Conservation (phyloP, 2,797 vertebrate species). For the Acipenser ruthenus region DNA sequence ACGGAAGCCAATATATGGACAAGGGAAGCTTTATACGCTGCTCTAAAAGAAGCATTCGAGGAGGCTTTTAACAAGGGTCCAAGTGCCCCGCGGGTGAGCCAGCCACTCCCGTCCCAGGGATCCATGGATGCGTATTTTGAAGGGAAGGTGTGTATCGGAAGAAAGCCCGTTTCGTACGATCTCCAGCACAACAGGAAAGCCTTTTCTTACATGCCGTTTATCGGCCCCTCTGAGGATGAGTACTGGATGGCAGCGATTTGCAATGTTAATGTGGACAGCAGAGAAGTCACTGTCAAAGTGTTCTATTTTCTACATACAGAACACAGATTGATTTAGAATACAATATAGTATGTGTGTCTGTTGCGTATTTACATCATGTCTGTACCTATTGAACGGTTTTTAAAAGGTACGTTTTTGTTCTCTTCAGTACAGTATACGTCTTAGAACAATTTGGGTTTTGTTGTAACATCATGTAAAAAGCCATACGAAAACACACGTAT, state of each 20-base stretch:
- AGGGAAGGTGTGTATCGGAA: conserved; percentile 6
- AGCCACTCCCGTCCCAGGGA: conserved; percentile 4
- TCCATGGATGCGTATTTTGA: conserved; percentile 12
- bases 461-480: too few relatives aligned
- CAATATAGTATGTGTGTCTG: neutral
- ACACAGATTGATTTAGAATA: conserved; percentile 5
- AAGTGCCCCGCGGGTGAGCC: conserved; percentile 2
- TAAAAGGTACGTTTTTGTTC: too few relatives aligned
- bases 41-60: neutral
- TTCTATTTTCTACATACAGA: conserved; percentile 10
- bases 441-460: too few relatives aligned
- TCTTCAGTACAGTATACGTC: too few relatives aligned
- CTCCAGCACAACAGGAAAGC: too few relatives aligned
- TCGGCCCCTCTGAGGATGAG: too few relatives aligned
- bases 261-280: conserved; percentile 1
- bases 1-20: conserved; percentile 13
- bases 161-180: neutral
- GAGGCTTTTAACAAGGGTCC: too few relatives aligned
- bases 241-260: neutral
- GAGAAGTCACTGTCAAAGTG: conserved; percentile 1
- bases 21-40: conserved; percentile 1
- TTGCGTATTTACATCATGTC: too few relatives aligned
- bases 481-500: too few relatives aligned
- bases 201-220: too few relatives aligned
- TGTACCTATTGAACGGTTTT: too few relatives aligned